Evolutionary conservation across 2,888 invertebrate genomes (phyloP).

Genomic region (Agrochola circellaris): DNA sequence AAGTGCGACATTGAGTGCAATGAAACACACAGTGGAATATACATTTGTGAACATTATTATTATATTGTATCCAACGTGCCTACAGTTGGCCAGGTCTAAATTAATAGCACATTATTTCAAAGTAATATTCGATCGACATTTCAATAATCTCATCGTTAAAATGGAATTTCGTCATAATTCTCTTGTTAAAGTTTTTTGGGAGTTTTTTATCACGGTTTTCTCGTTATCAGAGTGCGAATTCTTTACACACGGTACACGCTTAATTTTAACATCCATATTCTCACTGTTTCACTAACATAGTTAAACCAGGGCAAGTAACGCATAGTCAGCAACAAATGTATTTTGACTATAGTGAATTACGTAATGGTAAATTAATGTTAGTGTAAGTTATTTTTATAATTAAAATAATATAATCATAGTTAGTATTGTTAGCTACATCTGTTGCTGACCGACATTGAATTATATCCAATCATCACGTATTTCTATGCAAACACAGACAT

Average conservation of each 20-base stretch:
- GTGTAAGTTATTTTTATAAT: constrained; percentile 9
- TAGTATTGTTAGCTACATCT: constrained; percentile 31
- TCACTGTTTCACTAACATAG: constrained; percentile 48
- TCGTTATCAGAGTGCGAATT: constrained; percentile 36
- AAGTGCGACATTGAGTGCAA: constrained; percentile 52
- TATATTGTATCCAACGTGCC: constrained; percentile 8
- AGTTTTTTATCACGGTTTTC: constrained; percentile 7
- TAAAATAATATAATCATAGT: constrained; percentile 24
- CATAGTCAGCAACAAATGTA: constrained; percentile 54
- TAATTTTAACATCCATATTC: constrained; percentile 54
- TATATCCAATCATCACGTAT: constrained; percentile 58
- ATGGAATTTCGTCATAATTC: constrained; percentile 13
- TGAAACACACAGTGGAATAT: constrained; percentile 54
- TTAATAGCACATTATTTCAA: constrained; percentile 15
- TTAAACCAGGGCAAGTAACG: constrained; percentile 55
- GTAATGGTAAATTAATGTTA: constrained; percentile 9
- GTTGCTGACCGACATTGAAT: constrained; percentile 51
- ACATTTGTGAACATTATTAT: constrained; percentile 39
- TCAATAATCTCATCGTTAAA: constrained; percentile 15
- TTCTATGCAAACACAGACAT: constrained; percentile 66
- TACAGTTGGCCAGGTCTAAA: constrained; percentile 5
- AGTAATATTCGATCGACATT: constrained; percentile 9
- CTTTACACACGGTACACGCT: constrained; percentile 39
- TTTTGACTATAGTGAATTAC: neutral
- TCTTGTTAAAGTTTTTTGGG: constrained; percentile 6